Evolutionary conservation across 1,140 invertebrate genomes (phyloP).

Genomic region (Linepithema humile): DNA sequence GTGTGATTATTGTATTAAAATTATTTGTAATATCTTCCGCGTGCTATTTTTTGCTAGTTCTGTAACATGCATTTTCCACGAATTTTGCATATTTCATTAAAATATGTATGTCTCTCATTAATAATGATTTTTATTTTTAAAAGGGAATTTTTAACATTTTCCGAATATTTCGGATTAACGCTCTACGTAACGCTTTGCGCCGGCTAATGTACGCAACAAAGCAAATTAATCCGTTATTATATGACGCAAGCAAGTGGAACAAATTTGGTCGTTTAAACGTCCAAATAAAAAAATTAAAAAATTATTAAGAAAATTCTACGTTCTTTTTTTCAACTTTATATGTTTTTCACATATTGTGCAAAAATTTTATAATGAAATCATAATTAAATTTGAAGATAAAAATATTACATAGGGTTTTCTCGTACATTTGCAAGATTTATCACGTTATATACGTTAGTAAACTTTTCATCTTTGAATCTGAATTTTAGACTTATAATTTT

Average conservation of each 20-base stretch:
- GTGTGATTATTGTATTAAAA: neutral
- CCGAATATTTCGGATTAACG: constrained; percentile 23
- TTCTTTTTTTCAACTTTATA: neutral
- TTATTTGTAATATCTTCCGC: neutral
- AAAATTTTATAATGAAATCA: neutral
- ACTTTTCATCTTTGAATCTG: neutral
- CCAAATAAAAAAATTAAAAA: neutral
- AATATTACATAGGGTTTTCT: neutral
- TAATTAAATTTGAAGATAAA: constrained; percentile 25
- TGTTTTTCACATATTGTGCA: neutral
- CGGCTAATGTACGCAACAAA: neutral
- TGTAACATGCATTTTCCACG: neutral
- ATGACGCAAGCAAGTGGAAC: neutral
- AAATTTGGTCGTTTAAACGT: constrained; percentile 8
- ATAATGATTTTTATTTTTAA: neutral
- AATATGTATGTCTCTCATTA: neutral
- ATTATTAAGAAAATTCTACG: constrained; percentile 17
- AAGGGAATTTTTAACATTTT: constrained; percentile 30
- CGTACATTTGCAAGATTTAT: neutral
- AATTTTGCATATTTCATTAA: neutral
- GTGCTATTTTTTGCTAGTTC: neutral
- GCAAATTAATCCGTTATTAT: constrained; percentile 29
- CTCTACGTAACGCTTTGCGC: neutral
- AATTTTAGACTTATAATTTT: neutral
- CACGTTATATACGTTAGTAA: neutral